A percentile compares a stretch with the other conserved stretches of the same genome.
These are phyloP conservation scores for Trilocha varians DNA, from an alignment of 2,888 invertebrate species.

Conservation along the genomic window DNA sequence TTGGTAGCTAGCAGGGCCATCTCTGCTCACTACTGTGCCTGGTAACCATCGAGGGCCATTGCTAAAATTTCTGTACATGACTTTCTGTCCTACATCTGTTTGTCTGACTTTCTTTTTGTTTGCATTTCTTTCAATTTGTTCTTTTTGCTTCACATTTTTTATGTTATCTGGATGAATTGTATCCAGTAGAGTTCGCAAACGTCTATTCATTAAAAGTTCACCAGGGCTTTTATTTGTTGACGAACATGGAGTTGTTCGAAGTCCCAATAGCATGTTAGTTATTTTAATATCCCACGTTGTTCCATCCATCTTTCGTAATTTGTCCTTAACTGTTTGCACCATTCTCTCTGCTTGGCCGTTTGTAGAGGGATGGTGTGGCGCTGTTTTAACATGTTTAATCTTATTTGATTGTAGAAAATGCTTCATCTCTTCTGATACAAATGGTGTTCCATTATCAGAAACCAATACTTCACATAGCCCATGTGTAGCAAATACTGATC, in stretches of 20 bases:
- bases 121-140: neutral
- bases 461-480: too few species aligned
- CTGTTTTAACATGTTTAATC: constrained; percentile 11
- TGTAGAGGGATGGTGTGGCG: constrained; percentile 15
- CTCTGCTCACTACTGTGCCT: too few species aligned
- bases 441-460: too few species aligned
- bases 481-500: too few species aligned
- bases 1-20: too few species aligned
- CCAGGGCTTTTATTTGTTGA: too few species aligned
- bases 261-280: neutral
- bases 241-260: too few species aligned
- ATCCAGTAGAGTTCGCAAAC: neutral
- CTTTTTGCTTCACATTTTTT: neutral
- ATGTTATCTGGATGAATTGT: constrained; percentile 1
- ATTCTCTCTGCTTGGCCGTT: constrained; percentile 15
- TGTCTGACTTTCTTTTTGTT: too few species aligned
- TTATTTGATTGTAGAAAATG: constrained; percentile 10
- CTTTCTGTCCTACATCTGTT: neutral
- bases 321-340: constrained; percentile 15
- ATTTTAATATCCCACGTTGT: constrained; percentile 10
- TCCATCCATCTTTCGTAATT: constrained; percentile 10
- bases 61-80: neutral
- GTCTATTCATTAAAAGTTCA: too few species aligned
- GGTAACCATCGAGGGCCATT: neutral
- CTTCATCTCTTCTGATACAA: constrained; percentile 13